These are phyloP conservation scores for Amphiduros pacificus DNA, from an alignment of 2,888 invertebrate genomes.

Conservation along the genomic window DNA sequence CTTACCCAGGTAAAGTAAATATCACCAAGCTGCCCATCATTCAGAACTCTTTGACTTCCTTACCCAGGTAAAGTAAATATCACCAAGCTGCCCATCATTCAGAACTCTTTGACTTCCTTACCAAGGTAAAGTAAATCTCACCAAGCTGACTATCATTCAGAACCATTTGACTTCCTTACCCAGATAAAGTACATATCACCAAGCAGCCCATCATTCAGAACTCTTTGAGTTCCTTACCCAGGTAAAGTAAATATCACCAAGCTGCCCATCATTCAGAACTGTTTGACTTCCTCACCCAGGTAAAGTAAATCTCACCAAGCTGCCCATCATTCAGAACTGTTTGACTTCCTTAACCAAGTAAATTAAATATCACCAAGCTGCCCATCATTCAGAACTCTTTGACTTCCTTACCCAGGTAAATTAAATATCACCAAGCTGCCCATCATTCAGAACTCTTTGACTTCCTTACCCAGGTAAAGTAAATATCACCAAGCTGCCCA, in stretches of 20 bases:
- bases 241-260: conserved; percentile 62
- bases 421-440: conserved; percentile 72
- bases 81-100: conserved; percentile 76
- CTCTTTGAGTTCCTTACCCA: conserved; percentile 76
- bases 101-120: conserved; percentile 77
- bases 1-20: conserved; percentile 66
- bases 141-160: conserved; percentile 76
- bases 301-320: conserved; percentile 65
- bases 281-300: conserved; percentile 72
- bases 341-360: conserved; percentile 70
- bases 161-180: conserved; percentile 77
- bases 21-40: conserved; percentile 74
- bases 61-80: conserved; percentile 64
- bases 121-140: conserved; percentile 63
- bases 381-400: conserved; percentile 81
- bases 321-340: conserved; percentile 79
- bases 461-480: conserved; percentile 66
- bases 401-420: conserved; percentile 67
- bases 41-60: conserved; percentile 79
- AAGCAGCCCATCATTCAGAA: conserved; percentile 77
- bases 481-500: conserved; percentile 76
- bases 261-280: conserved; percentile 80
- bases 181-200: conserved; percentile 62
- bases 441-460: conserved; percentile 80
- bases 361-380: conserved; percentile 69